A percentile compares a stretch with the other conserved stretches of the same genome.
Conservation (phyloP, 2,888 invertebrate genomes). For the Hirtodrosophila duncani region DNA sequence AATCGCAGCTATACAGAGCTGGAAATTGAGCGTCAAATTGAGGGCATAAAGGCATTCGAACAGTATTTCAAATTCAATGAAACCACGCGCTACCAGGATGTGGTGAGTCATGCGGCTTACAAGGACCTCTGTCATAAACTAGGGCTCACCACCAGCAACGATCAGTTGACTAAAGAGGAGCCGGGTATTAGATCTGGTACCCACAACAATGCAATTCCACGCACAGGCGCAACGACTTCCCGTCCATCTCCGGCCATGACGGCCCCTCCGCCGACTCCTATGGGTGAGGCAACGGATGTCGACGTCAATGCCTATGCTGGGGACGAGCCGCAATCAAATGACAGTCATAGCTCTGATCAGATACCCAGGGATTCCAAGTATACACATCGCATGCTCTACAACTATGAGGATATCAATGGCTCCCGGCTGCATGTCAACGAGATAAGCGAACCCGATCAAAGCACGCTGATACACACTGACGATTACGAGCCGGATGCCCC, state of each 20-base stretch:
- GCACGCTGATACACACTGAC: neutral
- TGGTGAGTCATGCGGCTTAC: slow-evolving; percentile 34
- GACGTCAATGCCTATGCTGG: slow-evolving; percentile 1
- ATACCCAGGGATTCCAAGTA: slow-evolving; percentile 6
- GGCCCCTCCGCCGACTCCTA: neutral
- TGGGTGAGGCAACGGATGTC: neutral
- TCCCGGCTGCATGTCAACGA: slow-evolving; percentile 6
- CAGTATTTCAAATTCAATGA: slow-evolving; percentile 23
- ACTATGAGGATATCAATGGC: slow-evolving; percentile 7
- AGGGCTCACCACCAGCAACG: slow-evolving; percentile 27
- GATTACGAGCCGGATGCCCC: slow-evolving; percentile 2
- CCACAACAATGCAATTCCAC: neutral
- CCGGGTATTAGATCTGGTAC: neutral
- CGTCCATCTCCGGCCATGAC: neutral
- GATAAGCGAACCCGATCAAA: neutral
- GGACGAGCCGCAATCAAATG: slow-evolving; percentile 4
- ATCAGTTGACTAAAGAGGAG: neutral
- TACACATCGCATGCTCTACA: slow-evolving; percentile 14
- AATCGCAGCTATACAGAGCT: slow-evolving; percentile 38
- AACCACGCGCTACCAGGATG: slow-evolving; percentile 29
- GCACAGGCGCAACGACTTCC: neutral
- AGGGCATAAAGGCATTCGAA: slow-evolving; percentile 44
- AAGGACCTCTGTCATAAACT: slow-evolving; percentile 49
- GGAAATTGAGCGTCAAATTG: slow-evolving; percentile 57
- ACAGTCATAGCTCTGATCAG: slow-evolving; percentile 6